Evolutionary conservation across 2,888 invertebrate genomes (phyloP), one percentile per base, ranked within the genome.

Genomic region (Phaonia tiefii): DNA sequence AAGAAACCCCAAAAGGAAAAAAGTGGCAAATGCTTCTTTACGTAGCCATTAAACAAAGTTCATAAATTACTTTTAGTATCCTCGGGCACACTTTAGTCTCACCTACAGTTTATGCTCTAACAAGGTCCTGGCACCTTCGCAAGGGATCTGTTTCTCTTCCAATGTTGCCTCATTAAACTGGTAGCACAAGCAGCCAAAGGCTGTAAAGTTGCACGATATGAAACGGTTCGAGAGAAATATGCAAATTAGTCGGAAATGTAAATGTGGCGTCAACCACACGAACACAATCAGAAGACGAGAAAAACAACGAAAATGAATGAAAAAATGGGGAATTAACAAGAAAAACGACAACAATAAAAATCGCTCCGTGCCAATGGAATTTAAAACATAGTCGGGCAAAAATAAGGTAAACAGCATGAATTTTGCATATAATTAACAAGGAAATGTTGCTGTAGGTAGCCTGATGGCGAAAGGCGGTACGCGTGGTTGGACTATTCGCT

Each of bases 231-330:
- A 76, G 70, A 72, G 81, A 84, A 87, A 88, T 88, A 89, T 89
- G 89, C 87, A 89, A 89, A 89, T 89, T 86, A 84, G 86, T 83
- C 80, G 87, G 86, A 87, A 88, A 87, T 86, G 86, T 86, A 87
- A 87, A 86, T 85, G 85, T 84, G 84, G 75, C 86, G 84, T 83
- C 83, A 84, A 82, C 72, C 73, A 80, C 75, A 79, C 71, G 74
- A 74, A 65, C 71, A 66, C 25, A 26, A 73, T 66, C 46, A 80
- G 75, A 39, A 60, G 56, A 31, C 54, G 70, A 51, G 51, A 31
- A 39, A 46, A 77, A 63, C 46, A 22, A 3, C 54, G 15, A 39
- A 39, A 37, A 70, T 22, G 39, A 51, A 31, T 8, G 31, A 31
- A 31, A 70, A 54, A 37, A 51, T 10, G 22, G 49, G 31, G 54